Evolutionary conservation across 2,113 vertebrate genomes (phyloP).

Genomic region (Pleuronectes platessa): DNA sequence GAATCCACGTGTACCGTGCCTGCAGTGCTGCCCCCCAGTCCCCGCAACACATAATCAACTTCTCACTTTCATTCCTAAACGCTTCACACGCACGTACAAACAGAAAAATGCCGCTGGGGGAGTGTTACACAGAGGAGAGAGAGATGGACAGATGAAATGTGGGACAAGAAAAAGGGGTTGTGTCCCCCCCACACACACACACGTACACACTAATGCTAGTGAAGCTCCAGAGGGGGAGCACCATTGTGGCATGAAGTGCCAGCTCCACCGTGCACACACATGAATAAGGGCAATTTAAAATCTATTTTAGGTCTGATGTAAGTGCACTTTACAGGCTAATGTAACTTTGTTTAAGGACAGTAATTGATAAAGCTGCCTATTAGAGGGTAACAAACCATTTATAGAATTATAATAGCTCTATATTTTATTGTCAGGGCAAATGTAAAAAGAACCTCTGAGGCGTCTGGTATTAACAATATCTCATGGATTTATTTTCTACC

Average conservation of each 20-base stretch:
- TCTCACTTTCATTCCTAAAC: constrained; percentile 57
- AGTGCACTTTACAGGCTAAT: constrained; percentile 26
- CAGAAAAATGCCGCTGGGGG: constrained; percentile 29
- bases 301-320: constrained; percentile 28
- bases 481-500: background rate
- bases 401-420: background rate
- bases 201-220: background rate
- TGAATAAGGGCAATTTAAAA: constrained; percentile 20
- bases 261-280: background rate
- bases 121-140: constrained; percentile 9
- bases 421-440: constrained; percentile 14
- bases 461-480: background rate
- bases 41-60: constrained; percentile 47
- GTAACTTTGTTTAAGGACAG: constrained; percentile 21
- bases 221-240: background rate
- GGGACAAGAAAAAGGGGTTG: background rate
- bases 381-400: constrained; percentile 8
- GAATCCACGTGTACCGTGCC: constrained; percentile 29
- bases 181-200: too few species aligned
- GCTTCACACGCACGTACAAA: constrained; percentile 30
- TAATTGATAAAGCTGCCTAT: constrained; percentile 18
- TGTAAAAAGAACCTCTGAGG: background rate
- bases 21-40: constrained; percentile 23
- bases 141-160: background rate
- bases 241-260: background rate